Base-by-base conservation (phyloP, 2,888 invertebrate genomes). In the Cabera pusaria region DNA sequence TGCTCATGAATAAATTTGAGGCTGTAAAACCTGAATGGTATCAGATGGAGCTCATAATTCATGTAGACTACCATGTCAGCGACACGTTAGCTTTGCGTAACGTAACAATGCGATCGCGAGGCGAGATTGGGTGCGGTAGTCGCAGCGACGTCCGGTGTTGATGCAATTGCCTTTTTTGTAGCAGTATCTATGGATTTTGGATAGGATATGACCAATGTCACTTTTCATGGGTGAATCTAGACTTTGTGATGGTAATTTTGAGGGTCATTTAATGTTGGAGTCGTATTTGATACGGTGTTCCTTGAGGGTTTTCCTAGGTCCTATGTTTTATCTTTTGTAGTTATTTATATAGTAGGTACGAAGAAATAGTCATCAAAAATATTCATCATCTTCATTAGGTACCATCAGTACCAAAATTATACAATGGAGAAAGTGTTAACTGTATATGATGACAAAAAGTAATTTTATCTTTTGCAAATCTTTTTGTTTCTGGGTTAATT, bases 131-230 rank as follows among this genome's bases (percentile, higher is more conserved):
- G 61, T 47, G 59, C 52, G 58, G 49, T 40, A 41, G 67, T 57
- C 64, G 63, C 56, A 49, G 45, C 49, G 32, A 66, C 72, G 71
- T 78, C 78, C 80, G 78, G 77, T 62, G 31, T 48, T 76, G 72
- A 65, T 57, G 72, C 66, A 75, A 76, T 4, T 40, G 48, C 40
- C 71, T 72, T 68, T 64, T 23, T 42, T 21, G 65, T 51, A 68
- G 22, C 17, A 24, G 18, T 36, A 25, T 37, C 19, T 39, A 46
- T 49, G 31, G 31, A 36, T 49, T 48, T 47, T 36, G 17, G 32
- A 34, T 31, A 51, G 33, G 70, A 71, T 65, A 66, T 61, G 51
- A 29, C 56, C 69, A 71, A 71, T 72, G 73, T 58, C 69, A 41
- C 11, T 25, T 26, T 21, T 23, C 11, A 16, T 23, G 17, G 5